phyloP scores from a whole-genome alignment of 2,113 vertebrate species.

The Choloepus hoffmanni region DNA sequence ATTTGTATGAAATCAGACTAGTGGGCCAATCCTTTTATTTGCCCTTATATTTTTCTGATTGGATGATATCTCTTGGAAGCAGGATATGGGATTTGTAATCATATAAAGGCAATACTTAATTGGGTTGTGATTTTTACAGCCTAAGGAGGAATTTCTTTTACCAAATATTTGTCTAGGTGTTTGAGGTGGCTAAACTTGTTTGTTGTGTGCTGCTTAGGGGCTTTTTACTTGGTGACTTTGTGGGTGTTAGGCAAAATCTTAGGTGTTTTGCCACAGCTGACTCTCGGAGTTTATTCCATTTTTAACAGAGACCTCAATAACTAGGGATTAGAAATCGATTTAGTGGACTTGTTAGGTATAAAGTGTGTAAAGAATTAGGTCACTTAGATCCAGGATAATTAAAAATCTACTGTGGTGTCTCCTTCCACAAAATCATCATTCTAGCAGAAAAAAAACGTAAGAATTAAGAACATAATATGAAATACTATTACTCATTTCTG shows the following conservation, averaged over 20 bases:
- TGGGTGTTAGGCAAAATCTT: not conserved
- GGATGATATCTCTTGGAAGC: not conserved
- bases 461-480: not conserved
- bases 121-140: not conserved
- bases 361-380: not conserved
- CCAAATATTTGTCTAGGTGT: not conserved
- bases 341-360: not conserved
- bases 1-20: not conserved
- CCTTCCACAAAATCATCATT: not conserved
- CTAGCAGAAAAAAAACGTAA: not conserved
- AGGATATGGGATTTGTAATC: not conserved
- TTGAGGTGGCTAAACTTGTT: not conserved
- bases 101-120: not conserved
- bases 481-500: not conserved
- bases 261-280: not conserved
- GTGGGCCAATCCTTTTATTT: not conserved
- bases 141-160: not conserved
- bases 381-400: not conserved
- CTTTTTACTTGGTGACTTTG: not conserved
- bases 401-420: not conserved
- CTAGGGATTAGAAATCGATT: conserved; percentile 5
- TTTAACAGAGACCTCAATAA: not conserved
- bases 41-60: not conserved
- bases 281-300: not conserved
- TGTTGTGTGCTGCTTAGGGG: not conserved